These are phyloP conservation scores for Scotopteryx bipunctaria DNA, from an alignment of 2,888 invertebrate genomes.

Conservation along the genomic window DNA sequence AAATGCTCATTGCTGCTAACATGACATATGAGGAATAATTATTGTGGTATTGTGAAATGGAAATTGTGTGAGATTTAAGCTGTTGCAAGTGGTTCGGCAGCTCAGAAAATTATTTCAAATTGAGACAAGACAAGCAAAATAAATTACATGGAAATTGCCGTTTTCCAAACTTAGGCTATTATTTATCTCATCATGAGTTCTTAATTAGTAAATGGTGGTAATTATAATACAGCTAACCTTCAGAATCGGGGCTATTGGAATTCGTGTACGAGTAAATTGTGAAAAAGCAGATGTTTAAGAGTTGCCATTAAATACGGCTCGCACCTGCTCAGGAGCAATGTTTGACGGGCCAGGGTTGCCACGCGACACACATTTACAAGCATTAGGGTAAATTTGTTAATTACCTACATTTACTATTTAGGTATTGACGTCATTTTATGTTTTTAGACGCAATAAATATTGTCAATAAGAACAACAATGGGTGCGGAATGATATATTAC, in stretches of 20 bases:
- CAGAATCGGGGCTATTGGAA: constrained; percentile 64
- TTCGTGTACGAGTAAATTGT: constrained; percentile 67
- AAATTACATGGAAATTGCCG: constrained; percentile 1
- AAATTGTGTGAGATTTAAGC: constrained; percentile 48
- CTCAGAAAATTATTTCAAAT: constrained; percentile 11
- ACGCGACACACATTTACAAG: constrained; percentile 40
- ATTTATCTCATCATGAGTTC: constrained; percentile 1
- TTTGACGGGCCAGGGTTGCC: constrained; percentile 48
- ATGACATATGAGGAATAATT: constrained; percentile 75
- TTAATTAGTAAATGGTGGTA: constrained; percentile 24
- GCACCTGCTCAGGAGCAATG: constrained; percentile 68
- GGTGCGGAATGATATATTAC: constrained; percentile 25
- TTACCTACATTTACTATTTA: constrained; percentile 4
- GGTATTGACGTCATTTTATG: constrained; percentile 1
- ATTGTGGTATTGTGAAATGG: constrained; percentile 66
- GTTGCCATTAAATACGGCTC: constrained; percentile 61
- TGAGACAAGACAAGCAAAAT: constrained; percentile 4
- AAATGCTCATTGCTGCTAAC: constrained; percentile 72
- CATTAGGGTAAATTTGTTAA: constrained; percentile 35
- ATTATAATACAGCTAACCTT: constrained; percentile 31
- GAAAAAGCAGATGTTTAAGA: constrained; percentile 77
- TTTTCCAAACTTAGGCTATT: neutral
- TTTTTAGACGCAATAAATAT: neutral
- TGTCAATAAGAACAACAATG: neutral
- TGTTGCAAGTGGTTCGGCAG: constrained; percentile 28